Evolutionary conservation across 2,113 vertebrate genomes (phyloP).

Genomic region (Notarius quadriscutis): DNA sequence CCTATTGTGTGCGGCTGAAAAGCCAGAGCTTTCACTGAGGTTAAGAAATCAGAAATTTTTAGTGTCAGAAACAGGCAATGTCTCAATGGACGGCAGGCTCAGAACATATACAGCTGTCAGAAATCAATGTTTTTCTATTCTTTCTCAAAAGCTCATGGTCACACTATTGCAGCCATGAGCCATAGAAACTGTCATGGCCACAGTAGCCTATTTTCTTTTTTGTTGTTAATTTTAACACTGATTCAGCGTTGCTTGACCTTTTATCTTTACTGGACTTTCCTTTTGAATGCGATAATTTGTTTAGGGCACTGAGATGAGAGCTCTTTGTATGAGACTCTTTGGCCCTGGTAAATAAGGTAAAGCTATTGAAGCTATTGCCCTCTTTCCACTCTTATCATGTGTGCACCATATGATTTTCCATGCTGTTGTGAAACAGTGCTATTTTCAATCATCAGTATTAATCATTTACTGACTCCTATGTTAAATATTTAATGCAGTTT

Average conservation of each 20-base stretch:
- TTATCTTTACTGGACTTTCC: background rate
- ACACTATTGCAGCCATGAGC: background rate
- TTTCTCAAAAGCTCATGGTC: background rate
- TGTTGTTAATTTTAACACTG: constrained; percentile 26
- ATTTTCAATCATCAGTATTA: constrained; percentile 68
- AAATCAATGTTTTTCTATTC: background rate
- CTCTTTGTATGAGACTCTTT: background rate
- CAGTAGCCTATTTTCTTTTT: constrained; percentile 6
- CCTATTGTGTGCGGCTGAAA: background rate
- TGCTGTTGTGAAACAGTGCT: constrained; percentile 63
- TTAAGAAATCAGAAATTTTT: background rate
- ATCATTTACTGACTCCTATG: constrained; percentile 62
- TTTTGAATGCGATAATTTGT: background rate
- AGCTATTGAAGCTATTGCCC: background rate
- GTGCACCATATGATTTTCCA: background rate
- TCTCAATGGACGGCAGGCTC: background rate
- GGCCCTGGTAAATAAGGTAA: constrained; percentile 6
- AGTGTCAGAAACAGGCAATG: background rate
- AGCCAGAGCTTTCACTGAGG: background rate
- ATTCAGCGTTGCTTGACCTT: constrained; percentile 53
- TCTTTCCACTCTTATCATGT: background rate
- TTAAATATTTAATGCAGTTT: constrained; percentile 66
- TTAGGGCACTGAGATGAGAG: background rate
- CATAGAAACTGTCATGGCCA: background rate
- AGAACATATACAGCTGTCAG: background rate